Conservation (phyloP, 1,140 invertebrate genomes). For the Oryzaephilus surinamensis region DNA sequence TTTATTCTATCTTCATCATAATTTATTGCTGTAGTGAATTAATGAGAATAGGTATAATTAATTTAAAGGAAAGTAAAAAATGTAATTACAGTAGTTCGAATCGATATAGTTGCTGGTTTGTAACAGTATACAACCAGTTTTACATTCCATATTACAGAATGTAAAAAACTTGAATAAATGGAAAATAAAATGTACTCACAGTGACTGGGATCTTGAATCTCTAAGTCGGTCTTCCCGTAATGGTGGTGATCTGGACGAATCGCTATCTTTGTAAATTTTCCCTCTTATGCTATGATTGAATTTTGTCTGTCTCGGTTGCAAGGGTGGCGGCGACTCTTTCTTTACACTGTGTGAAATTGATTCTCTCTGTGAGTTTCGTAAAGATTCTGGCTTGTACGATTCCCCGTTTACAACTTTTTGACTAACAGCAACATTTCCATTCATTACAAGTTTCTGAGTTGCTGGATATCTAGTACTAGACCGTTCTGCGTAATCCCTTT, state of each 20-base stretch:
- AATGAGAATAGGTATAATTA: too few species aligned
- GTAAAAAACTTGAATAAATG: background rate
- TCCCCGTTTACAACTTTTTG: constrained; percentile 28
- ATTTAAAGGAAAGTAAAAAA: too few species aligned
- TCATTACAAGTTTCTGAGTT: constrained; percentile 34
- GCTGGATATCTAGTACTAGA: constrained; percentile 26
- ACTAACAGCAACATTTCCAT: constrained; percentile 38
- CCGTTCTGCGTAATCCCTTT: constrained; percentile 25
- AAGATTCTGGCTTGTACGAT: constrained; percentile 25
- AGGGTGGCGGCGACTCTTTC: constrained; percentile 26
- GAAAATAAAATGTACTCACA: constrained; percentile 21
- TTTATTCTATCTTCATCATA: too few species aligned
- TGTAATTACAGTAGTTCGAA: too few species aligned
- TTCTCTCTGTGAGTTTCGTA: constrained; percentile 20
- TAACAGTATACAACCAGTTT: too few species aligned
- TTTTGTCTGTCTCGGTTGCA: constrained; percentile 33
- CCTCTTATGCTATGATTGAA: constrained; percentile 35
- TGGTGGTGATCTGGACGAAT: constrained; percentile 15
- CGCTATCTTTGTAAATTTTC: constrained; percentile 23
- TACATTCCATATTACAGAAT: too few species aligned
- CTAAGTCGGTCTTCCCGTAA: constrained; percentile 18
- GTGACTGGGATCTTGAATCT: constrained; percentile 15
- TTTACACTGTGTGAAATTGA: constrained; percentile 1
- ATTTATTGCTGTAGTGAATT: too few species aligned
- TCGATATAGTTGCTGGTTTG: too few species aligned